Conservation (phyloP, 2,888 invertebrate genomes). For the Rhimphoctona megacephalus region DNA sequence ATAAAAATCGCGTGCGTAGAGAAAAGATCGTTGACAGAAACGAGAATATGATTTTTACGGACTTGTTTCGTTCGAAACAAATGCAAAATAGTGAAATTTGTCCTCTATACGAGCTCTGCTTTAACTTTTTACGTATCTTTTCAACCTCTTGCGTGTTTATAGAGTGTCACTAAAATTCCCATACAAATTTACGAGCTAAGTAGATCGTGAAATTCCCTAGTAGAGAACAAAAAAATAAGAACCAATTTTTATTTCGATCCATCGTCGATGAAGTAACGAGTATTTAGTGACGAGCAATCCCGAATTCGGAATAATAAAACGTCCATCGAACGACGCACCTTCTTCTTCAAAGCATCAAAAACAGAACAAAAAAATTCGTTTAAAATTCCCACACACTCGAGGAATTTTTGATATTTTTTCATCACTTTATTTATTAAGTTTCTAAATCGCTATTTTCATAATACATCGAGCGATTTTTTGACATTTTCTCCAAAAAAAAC, state of each 20-base stretch:
- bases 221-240: neutral
- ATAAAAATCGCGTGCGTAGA: slow-evolving; percentile 25
- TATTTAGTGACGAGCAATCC: too few relatives aligned
- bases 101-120: slow-evolving; percentile 22
- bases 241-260: neutral
- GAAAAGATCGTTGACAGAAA: neutral
- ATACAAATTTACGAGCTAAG: neutral
- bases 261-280: too few relatives aligned
- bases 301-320: too few relatives aligned
- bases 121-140: slow-evolving; percentile 21
- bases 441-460: too few relatives aligned
- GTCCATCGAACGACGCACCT: too few relatives aligned
- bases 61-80: slow-evolving; percentile 15
- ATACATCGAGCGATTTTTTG: too few relatives aligned
- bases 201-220: neutral
- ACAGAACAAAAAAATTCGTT: too few relatives aligned
- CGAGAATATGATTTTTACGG: slow-evolving; percentile 10
- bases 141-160: neutral
- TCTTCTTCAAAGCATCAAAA: too few relatives aligned
- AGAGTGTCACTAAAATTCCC: neutral
- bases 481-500: too few relatives aligned
- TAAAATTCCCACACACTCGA: too few relatives aligned
- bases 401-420: too few relatives aligned
- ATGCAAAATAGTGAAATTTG: slow-evolving; percentile 39
- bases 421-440: too few relatives aligned